Percentiles rank a stretch among this genome's conserved stretches.
These are phyloP conservation scores for Piprites chloris DNA, from an alignment of 2,113 vertebrate species.

Conservation along the genomic window DNA sequence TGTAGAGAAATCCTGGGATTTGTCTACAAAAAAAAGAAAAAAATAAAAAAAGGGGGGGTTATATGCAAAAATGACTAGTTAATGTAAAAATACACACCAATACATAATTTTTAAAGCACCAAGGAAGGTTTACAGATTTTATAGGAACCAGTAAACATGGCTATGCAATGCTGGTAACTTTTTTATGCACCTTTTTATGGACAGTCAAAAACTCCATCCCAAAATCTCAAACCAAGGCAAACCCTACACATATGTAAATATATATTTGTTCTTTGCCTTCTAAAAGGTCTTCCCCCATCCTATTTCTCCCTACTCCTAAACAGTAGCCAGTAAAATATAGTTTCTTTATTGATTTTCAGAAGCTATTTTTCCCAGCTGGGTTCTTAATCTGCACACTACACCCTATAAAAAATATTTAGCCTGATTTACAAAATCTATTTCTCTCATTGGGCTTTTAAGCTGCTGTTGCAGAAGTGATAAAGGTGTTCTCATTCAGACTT, in stretches of 20 bases:
- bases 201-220: not conserved
- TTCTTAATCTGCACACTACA: not conserved
- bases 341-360: constrained; percentile 12
- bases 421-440: constrained; percentile 61
- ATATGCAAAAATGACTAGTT: not conserved
- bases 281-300: not conserved
- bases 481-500: constrained; percentile 36
- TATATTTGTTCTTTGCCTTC: not conserved
- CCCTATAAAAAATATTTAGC: constrained; percentile 48
- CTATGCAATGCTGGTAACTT: not conserved
- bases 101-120: not conserved
- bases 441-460: constrained; percentile 37
- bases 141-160: not conserved
- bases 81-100: not conserved
- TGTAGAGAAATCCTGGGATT: too few species aligned
- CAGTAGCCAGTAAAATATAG: not conserved
- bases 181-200: not conserved
- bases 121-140: not conserved
- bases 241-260: not conserved
- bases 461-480: constrained; percentile 37
- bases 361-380: not conserved
- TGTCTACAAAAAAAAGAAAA: not conserved
- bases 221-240: not conserved
- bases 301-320: not conserved
- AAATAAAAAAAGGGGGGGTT: not conserved